Evolutionary conservation across 2,888 invertebrate genomes (phyloP).

Genomic region (Apantesis nais): DNA sequence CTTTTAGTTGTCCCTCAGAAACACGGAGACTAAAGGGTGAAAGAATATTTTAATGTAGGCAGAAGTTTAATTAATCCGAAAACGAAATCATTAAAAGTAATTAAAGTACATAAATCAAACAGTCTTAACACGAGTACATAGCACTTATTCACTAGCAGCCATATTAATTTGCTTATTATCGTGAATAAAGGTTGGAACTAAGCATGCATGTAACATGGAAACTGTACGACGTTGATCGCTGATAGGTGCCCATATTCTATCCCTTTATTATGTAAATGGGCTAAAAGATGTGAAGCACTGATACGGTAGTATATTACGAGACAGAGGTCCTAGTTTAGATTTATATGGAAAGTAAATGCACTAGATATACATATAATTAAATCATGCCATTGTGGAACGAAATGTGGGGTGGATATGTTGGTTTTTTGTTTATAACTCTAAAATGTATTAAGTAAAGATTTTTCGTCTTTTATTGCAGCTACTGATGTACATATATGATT

Average conservation of each 20-base stretch:
- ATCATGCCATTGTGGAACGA: too few relatives aligned
- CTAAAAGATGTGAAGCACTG: conserved; percentile 36
- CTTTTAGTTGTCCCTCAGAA: too few relatives aligned
- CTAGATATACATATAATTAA: not conserved
- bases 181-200: conserved; percentile 33
- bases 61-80: not conserved
- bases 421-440: too few relatives aligned
- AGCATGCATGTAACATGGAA: conserved; percentile 41
- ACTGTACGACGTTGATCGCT: conserved; percentile 46
- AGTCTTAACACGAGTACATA: conserved; percentile 13
- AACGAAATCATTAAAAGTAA: not conserved
- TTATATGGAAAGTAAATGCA: conserved; percentile 36
- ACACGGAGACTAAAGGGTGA: too few relatives aligned
- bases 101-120: not conserved
- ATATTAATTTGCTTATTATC: conserved; percentile 42
- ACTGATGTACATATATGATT: too few relatives aligned
- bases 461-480: too few relatives aligned
- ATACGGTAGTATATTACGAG: conserved; percentile 29
- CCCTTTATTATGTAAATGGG: conserved; percentile 49
- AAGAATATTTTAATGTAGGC: too few relatives aligned
- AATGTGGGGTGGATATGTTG: too few relatives aligned
- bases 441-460: too few relatives aligned
- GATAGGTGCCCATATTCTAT: conserved; percentile 45
- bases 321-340: conserved; percentile 43
- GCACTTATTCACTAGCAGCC: conserved; percentile 36